Percentiles rank a stretch among this genome's conserved stretches.
Evolutionary conservation across 2,888 invertebrate genomes (phyloP).

Genomic region (Cheilosia vernalis): DNA sequence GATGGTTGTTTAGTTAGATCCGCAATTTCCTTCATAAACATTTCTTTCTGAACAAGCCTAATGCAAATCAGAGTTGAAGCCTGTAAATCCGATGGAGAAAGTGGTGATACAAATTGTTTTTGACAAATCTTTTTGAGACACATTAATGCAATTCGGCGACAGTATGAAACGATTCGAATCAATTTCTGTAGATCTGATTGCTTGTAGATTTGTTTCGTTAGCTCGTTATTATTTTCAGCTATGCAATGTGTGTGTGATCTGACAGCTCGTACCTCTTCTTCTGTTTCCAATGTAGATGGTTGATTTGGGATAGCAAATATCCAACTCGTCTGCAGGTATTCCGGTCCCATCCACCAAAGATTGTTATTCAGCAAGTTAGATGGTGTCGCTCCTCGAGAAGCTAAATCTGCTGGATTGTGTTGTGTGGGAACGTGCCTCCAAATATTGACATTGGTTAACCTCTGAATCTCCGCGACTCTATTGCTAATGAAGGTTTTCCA

Average conservation of each 20-base stretch:
- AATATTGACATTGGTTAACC: neutral
- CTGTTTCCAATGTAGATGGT: conserved; percentile 6
- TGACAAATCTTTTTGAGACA: neutral
- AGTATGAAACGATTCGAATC: conserved; percentile 10
- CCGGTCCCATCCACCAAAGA: conserved; percentile 50
- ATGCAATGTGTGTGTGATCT: conserved; percentile 6
- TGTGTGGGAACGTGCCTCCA: conserved; percentile 25
- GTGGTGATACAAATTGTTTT: neutral
- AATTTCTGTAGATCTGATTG: conserved; percentile 7
- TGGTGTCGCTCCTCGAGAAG: conserved; percentile 20
- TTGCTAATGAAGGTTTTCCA: conserved; percentile 25
- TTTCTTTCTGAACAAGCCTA: neutral
- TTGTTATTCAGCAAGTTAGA: conserved; percentile 1
- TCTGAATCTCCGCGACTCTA: conserved; percentile 19
- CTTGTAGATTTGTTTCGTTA: conserved; percentile 4
- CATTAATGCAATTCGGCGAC: conserved; percentile 2
- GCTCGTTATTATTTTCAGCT: neutral
- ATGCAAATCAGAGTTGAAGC: conserved; percentile 11
- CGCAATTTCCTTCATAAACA: no score
- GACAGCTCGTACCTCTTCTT: conserved; percentile 16
- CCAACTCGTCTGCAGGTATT: conserved; percentile 18
- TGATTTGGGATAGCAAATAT: conserved; percentile 3
- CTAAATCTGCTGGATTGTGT: conserved; percentile 17
- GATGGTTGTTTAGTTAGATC: neutral
- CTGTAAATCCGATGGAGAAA: neutral